Base-by-base conservation (phyloP, 2,113 vertebrate species). In the Hyperoodon ampullatus region DNA sequence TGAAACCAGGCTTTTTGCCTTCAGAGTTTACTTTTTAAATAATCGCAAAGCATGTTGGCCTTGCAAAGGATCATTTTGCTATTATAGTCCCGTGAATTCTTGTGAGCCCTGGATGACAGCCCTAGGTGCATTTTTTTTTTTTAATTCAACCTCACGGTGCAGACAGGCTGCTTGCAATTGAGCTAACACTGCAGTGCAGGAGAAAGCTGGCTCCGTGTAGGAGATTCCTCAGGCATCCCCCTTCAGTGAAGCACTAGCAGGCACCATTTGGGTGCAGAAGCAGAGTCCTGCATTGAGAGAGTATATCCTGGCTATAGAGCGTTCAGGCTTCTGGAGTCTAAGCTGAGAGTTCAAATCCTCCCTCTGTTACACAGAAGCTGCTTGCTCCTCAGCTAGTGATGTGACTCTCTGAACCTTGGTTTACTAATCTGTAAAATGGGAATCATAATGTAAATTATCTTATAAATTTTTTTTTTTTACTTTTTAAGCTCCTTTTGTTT, bases 141-240 rank as follows among this genome's bases (percentile, higher is more conserved):
- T 13, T 6, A 53, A 14, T 16, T 50, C 39, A 44, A 3, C 13
- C 72, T 92, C 24, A 3, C 21, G 2, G 21, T 70, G 28, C 26
- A 47, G 66, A 28, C 42, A n/a, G 63, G 24, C 66, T 60, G 65
- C 30, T 84, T 28, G 39, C n/a, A 21, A 21, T 26, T 23, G 53
- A 23, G 55, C 44, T 42, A 19, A 11, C 1, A n/a, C 58, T n/a
- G 12, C 13, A 4, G 24, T 2, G 26, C 50, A n/a, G 81, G 80
- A 33, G 77, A 53, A 30, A n/a, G 44, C 33, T 7, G 42, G 24
- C 15, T 39, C 33, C 3, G 1, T 8, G n/a, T 0, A 0, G 0
- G 63, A 35, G 71, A 6, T 35, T 19, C 42, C 23, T 30, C 6
- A 7, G 81, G 47, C 6, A 1, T 24, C 63, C 18, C 14, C 33